Evolutionary conservation across 1,140 invertebrate species (phyloP), one percentile per base, ranked within the genome.

Genomic region (Amphibalanus amphitrite): DNA sequence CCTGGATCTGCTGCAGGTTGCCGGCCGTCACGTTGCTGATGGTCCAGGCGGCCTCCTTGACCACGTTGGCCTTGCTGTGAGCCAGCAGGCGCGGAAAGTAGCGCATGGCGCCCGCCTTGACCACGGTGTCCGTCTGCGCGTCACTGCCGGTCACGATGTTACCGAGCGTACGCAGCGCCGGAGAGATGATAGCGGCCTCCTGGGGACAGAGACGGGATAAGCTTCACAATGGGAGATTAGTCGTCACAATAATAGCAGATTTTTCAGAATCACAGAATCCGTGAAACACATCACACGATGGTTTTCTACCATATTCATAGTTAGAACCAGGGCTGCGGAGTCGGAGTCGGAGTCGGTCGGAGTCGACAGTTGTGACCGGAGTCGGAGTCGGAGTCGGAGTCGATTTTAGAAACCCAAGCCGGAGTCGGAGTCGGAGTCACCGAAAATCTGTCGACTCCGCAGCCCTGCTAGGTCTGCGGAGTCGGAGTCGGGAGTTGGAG

Each of bases 41-140:
- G 70, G 89, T 87, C 91, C 87, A 95, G 33, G 90, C 87, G 74
- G 90, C 87, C 81, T 93, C 91, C 80, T 92, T 89, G 29, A 93
- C 89, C 74, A 93, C 87, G 77, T 88, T 89, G 38, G 85, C 80
- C 74, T 90, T 91, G 8, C 79, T 79, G 78, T 94, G 90, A 65
- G 85, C 82, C 25, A 99, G 81, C 17, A 99, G 83, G 17, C 81
- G 78, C 10, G 84, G 83, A 70, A 97, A 84, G 74, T 88, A 82
- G 8, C 84, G 82, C 10, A 98, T 82, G 71, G 88, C 92, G 20
- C 89, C 91, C 70, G 87, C 86, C 70, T 87, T 82, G 28, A 99
- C 86, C 13, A 98, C 93, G 20, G 87, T 82, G 79, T 99, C 94
- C 23, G 97, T 99, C 86, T 98, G 86, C 28, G 83, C 82, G 76